phyloP scores from a whole-genome alignment of 2,888 invertebrate species.

The Cerastoderma edule region DNA sequence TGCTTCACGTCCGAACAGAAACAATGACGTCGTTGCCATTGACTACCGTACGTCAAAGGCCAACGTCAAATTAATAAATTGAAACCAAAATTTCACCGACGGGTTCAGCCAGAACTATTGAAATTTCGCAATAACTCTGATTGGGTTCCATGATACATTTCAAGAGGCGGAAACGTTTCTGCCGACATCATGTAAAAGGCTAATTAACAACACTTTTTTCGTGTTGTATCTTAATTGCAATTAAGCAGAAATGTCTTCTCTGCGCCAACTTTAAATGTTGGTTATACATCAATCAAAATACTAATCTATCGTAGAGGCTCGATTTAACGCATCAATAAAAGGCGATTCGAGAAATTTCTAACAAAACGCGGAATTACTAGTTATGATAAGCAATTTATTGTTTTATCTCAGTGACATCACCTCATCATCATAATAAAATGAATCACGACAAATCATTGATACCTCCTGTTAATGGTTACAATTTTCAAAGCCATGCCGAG shows the following conservation, averaged over 20 bases:
- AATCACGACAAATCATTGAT: too few relatives aligned
- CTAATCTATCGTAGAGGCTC: too few relatives aligned
- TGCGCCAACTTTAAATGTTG: too few relatives aligned
- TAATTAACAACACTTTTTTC: background rate
- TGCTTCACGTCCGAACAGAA: too few relatives aligned
- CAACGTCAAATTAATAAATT: background rate
- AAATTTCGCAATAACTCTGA: background rate
- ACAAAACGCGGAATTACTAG: constrained; percentile 4
- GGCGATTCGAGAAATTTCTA: background rate
- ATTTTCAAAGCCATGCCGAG: too few relatives aligned
- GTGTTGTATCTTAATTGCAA: background rate
- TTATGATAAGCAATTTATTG: constrained; percentile 3
- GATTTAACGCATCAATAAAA: background rate
- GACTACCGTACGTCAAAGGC: background rate
- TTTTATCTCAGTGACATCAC: background rate
- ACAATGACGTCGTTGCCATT: background rate
- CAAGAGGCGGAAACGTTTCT: background rate
- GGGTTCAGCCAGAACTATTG: background rate
- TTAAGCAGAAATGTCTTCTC: background rate
- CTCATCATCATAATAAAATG: background rate
- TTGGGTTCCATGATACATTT: background rate
- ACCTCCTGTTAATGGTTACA: too few relatives aligned
- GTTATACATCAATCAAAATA: too few relatives aligned
- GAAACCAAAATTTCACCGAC: background rate
- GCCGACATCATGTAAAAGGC: background rate